These are phyloP conservation scores for Corapipo altera DNA, from an alignment of 2,113 vertebrate species.

Conservation along the genomic window DNA sequence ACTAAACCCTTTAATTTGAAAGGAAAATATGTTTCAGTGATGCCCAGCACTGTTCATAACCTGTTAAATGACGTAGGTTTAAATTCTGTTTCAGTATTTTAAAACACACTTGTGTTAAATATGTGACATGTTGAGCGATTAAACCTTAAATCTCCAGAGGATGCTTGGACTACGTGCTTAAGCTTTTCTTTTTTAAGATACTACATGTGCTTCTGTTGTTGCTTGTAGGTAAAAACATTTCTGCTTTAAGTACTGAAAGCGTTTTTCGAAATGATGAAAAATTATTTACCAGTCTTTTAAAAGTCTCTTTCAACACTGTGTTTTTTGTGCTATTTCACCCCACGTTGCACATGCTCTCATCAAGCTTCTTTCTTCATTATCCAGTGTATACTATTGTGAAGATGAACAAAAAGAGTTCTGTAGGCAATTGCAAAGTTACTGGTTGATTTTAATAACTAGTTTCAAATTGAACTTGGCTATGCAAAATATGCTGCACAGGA, in stretches of 20 bases:
- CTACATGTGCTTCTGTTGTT: neutral
- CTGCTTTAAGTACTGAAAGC: neutral
- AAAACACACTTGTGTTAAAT: neutral
- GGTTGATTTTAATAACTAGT: constrained; percentile 4
- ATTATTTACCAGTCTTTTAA: neutral
- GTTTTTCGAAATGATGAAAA: neutral
- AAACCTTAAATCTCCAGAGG: neutral
- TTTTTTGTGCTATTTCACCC: neutral
- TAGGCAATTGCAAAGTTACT: neutral
- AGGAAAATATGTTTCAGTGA: neutral
- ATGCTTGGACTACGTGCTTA: neutral
- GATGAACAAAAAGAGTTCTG: neutral
- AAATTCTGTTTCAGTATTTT: neutral
- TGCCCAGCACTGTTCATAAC: neutral
- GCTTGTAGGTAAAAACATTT: neutral
- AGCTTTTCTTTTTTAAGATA: neutral
- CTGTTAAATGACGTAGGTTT: neutral
- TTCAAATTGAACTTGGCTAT: neutral
- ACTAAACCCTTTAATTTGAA: neutral
- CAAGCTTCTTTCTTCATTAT: constrained; percentile 9
- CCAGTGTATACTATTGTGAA: neutral
- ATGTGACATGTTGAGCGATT: neutral
- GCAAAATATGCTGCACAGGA: neutral
- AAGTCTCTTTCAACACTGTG: neutral
- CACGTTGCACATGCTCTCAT: neutral